phyloP scores from a whole-genome alignment of 2,113 vertebrate species.

The Sterrhoptilus dennistouni region DNA sequence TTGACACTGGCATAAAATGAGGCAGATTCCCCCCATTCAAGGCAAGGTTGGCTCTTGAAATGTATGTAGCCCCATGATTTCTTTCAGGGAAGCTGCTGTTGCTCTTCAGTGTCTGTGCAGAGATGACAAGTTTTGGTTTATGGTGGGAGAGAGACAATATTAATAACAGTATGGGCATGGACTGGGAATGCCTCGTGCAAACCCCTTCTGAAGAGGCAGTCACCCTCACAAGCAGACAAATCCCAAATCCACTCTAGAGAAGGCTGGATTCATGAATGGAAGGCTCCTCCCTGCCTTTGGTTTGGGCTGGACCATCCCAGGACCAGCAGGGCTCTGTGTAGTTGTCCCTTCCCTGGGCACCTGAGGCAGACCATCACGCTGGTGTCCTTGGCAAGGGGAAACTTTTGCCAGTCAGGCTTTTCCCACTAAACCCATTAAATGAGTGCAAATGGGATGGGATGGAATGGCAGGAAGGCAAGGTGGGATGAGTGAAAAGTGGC shows the following conservation, averaged over 20 bases:
- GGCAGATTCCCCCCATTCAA: background rate
- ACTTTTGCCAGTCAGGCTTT: background rate
- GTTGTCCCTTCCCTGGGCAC: background rate
- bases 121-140: accelerated
- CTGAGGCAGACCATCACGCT: accelerated
- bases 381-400: background rate
- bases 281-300: background rate
- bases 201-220: background rate
- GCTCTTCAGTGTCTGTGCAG: accelerated
- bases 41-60: background rate
- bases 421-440: background rate
- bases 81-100: background rate
- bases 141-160: background rate
- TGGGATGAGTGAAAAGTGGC: background rate
- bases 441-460: background rate
- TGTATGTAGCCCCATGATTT: background rate
- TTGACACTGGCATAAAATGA: background rate
- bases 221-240: background rate
- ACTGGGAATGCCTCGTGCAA: accelerated
- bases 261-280: background rate
- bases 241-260: background rate
- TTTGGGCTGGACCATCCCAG: background rate
- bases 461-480: background rate
- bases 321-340: background rate
- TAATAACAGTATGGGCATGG: accelerated